These are phyloP conservation scores for Batillaria attramentaria DNA, from an alignment of 1,140 invertebrate species.

Conservation along the genomic window DNA sequence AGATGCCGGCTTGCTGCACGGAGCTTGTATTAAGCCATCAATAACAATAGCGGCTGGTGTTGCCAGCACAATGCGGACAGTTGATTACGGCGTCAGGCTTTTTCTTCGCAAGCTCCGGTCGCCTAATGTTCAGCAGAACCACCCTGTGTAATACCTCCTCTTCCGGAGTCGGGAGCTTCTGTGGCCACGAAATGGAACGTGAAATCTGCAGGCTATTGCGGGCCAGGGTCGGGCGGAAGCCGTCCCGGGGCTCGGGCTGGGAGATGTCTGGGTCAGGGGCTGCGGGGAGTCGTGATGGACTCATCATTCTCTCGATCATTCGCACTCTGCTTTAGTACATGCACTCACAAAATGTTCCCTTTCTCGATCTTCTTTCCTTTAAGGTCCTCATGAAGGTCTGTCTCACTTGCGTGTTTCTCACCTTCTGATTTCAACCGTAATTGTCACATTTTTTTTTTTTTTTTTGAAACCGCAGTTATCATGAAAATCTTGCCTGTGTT, in stretches of 20 bases:
- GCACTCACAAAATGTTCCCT: too few relatives aligned
- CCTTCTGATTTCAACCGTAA: too few relatives aligned
- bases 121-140: conserved; percentile 16
- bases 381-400: too few relatives aligned
- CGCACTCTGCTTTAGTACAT: too few relatives aligned
- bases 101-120: too few relatives aligned
- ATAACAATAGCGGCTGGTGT: conserved; percentile 10
- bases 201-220: conserved; percentile 24
- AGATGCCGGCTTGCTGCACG: neutral
- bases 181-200: conserved; percentile 22
- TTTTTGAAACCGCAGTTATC: too few relatives aligned
- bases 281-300: neutral
- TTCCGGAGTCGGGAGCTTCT: conserved; percentile 7
- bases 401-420: too few relatives aligned
- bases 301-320: neutral
- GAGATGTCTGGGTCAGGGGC: conserved; percentile 10
- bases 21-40: conserved; percentile 2
- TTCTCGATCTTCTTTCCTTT: too few relatives aligned
- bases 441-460: too few relatives aligned
- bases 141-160: conserved; percentile 15
- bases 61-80: conserved; percentile 12
- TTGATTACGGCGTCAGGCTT: too few relatives aligned
- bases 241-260: neutral
- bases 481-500: too few relatives aligned
- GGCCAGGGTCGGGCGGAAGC: conserved; percentile 2